Evolutionary conservation across 2,113 vertebrate species (phyloP).

Genomic region (Malurus elegans): DNA sequence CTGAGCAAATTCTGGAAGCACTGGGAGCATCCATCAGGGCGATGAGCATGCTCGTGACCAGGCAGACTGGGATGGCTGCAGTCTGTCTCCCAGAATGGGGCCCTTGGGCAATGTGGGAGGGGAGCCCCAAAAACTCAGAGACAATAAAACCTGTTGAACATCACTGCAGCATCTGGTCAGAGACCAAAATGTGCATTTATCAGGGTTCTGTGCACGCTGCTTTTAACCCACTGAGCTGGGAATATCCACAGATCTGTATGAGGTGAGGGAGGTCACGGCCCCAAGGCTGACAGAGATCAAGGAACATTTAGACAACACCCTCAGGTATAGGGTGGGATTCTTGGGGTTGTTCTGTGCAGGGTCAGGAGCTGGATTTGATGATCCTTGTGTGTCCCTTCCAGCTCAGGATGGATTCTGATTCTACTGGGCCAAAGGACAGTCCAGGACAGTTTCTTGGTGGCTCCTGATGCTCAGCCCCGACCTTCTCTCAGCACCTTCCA

Average conservation of each 20-base stretch:
- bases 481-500: not conserved
- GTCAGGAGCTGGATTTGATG: not conserved
- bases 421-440: not conserved
- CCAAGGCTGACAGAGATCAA: not conserved
- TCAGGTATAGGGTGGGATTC: not conserved
- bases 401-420: not conserved
- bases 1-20: not conserved
- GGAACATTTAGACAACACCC: not conserved
- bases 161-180: not conserved
- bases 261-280: not conserved
- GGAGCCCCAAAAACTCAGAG: not conserved
- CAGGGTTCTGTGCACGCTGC: not conserved
- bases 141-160: not conserved
- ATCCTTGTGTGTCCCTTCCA: not conserved
- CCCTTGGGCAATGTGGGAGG: not conserved
- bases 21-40: not conserved
- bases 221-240: not conserved
- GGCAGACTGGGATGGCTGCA: not conserved
- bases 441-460: not conserved
- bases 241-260: not conserved
- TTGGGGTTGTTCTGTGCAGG: not conserved
- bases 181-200: not conserved
- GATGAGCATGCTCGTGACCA: not conserved
- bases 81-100: not conserved
- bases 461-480: not conserved